Evolutionary conservation across 1,140 invertebrate species (phyloP).

Genomic region (Drosophila nannoptera): DNA sequence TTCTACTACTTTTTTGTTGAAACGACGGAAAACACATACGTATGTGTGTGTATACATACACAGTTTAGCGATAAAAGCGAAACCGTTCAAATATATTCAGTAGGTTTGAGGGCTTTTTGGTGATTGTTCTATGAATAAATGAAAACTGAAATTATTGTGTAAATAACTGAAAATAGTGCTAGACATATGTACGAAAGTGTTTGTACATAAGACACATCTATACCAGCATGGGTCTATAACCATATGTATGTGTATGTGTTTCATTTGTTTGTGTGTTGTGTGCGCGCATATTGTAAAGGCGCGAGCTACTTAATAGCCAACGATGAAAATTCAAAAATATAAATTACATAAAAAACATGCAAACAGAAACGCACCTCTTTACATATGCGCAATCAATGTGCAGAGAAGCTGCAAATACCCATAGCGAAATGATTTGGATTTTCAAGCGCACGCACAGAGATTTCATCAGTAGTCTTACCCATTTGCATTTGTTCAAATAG

Average conservation of each 20-base stretch:
- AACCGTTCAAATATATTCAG: slow-evolving; percentile 33
- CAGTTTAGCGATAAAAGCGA: slow-evolving; percentile 39
- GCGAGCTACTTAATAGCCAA: slow-evolving; percentile 61
- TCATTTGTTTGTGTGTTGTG: slow-evolving; percentile 41
- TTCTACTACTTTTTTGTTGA: slow-evolving; percentile 46
- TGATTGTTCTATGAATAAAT: slow-evolving; percentile 9
- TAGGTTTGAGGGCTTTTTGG: slow-evolving; percentile 27
- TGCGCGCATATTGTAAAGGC: slow-evolving; percentile 64
- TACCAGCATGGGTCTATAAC: slow-evolving; percentile 19
- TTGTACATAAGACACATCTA: slow-evolving; percentile 30
- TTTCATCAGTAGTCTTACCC: slow-evolving; percentile 62
- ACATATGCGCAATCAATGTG: background rate
- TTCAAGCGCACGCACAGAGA: slow-evolving; percentile 39
- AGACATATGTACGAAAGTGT: slow-evolving; percentile 42
- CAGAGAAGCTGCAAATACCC: slow-evolving; percentile 8
- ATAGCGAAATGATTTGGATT: slow-evolving; percentile 46
- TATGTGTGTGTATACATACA: slow-evolving; percentile 16
- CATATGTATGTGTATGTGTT: slow-evolving; percentile 4
- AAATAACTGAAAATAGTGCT: slow-evolving; percentile 73
- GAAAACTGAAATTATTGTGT: slow-evolving; percentile 61
- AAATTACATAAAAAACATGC: slow-evolving; percentile 66
- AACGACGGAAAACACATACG: slow-evolving; percentile 32
- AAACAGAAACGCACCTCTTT: slow-evolving; percentile 14
- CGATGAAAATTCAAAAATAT: slow-evolving; percentile 64
- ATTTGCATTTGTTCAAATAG: slow-evolving; percentile 30